Evolutionary conservation across 2,797 vertebrate species (phyloP).

Genomic region (Pempheris klunzingeri): DNA sequence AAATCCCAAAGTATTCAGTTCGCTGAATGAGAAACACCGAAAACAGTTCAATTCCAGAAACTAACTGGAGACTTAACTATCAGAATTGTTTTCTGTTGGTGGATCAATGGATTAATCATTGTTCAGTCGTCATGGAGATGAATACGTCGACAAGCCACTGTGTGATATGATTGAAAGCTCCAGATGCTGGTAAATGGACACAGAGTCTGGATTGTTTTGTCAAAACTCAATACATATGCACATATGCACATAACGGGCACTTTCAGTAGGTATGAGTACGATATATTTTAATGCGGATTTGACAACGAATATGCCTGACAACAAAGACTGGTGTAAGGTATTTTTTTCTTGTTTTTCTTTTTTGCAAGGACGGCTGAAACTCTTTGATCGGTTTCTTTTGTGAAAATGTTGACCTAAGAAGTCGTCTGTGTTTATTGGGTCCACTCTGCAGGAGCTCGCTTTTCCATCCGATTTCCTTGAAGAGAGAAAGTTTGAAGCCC

Average conservation of each 20-base stretch:
- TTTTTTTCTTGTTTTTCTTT: neutral
- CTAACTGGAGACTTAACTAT: too few relatives aligned
- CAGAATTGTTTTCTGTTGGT: neutral
- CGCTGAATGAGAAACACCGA: too few relatives aligned
- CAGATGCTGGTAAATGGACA: neutral
- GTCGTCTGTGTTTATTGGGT: conserved; percentile 70
- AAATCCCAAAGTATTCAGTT: neutral
- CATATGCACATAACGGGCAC: neutral
- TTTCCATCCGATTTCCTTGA: conserved; percentile 71
- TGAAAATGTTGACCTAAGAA: conserved; percentile 65
- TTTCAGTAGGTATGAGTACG: neutral
- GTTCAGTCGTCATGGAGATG: neutral
- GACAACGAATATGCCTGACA: conserved; percentile 36
- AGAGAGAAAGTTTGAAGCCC: conserved; percentile 77
- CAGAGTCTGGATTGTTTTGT: neutral
- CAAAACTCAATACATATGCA: neutral
- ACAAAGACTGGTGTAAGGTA: conserved; percentile 29
- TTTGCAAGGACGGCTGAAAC: conserved; percentile 29
- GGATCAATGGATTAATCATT: too few relatives aligned
- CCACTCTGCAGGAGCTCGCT: conserved; percentile 72
- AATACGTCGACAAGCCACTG: neutral
- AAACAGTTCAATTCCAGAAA: too few relatives aligned
- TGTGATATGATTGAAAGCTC: neutral
- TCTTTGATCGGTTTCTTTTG: conserved; percentile 65
- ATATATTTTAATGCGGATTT: conserved; percentile 30